Conservation (phyloP, 2,888 invertebrate species). For the Harmothoe impar region DNA sequence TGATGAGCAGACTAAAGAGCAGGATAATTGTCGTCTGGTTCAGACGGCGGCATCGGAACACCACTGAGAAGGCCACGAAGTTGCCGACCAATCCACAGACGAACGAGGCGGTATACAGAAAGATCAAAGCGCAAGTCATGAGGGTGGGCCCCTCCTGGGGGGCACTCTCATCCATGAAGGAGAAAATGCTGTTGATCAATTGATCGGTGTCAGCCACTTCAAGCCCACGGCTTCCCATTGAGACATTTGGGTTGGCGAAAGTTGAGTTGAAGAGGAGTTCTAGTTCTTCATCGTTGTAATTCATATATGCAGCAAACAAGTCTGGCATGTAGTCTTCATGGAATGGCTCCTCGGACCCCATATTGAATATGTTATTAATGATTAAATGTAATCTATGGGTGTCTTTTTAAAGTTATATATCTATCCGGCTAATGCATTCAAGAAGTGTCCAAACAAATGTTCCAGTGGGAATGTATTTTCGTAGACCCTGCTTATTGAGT, state of each 20-base stretch:
- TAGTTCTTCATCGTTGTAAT: background rate
- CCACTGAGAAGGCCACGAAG: constrained; percentile 9
- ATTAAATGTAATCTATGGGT: background rate
- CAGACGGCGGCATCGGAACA: background rate
- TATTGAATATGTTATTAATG: background rate
- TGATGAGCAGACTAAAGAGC: background rate
- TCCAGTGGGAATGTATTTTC: background rate
- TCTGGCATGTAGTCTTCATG: background rate
- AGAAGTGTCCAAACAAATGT: background rate
- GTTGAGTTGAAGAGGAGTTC: background rate
- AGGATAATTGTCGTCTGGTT: background rate
- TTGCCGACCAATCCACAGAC: constrained; percentile 17
- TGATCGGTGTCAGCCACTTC: background rate
- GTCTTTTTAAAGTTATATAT: background rate
- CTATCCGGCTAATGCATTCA: background rate
- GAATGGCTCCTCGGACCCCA: background rate
- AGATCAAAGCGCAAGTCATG: constrained; percentile 5
- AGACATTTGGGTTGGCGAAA: background rate
- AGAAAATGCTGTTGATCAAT: background rate
- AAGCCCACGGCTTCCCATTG: background rate
- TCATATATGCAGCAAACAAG: background rate
- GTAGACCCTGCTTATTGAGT: background rate
- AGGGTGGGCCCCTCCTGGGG: background rate
- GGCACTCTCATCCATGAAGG: background rate
- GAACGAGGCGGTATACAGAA: background rate